Evolutionary conservation across 2,113 vertebrate species (phyloP).

Genomic region (Cygnus atratus): DNA sequence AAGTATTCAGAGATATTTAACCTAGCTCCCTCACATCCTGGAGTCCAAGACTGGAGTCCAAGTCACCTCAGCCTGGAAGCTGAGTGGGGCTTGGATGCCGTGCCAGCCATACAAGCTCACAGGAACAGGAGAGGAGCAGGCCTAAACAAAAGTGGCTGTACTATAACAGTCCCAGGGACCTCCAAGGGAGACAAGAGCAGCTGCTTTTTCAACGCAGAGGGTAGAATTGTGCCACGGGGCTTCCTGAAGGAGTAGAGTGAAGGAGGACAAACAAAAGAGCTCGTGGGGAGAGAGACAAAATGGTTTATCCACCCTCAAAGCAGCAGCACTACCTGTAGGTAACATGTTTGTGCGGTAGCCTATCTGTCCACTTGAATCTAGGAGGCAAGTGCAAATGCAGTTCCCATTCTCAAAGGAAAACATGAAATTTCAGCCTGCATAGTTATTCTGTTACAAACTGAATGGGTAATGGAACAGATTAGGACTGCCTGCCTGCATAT

Average conservation of each 20-base stretch:
- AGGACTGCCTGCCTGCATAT: not conserved
- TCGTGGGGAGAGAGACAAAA: rapidly evolving
- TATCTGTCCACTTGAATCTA: rapidly evolving
- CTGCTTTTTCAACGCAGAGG: rapidly evolving
- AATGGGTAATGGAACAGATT: not conserved
- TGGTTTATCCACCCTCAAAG: not conserved
- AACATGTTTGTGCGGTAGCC: not conserved
- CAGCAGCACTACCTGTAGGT: not conserved
- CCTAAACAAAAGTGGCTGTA: not conserved
- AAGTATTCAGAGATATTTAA: not conserved
- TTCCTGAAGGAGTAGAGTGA: not conserved
- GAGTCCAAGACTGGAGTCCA: too few species aligned
- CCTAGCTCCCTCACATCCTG: not conserved
- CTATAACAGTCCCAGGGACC: not conserved
- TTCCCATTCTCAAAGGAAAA: not conserved
- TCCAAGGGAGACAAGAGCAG: rapidly evolving
- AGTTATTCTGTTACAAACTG: not conserved
- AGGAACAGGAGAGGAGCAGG: not conserved
- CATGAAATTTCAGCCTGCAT: not conserved
- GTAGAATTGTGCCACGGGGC: not conserved
- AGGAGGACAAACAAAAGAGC: not conserved
- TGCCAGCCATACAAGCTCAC: not conserved
- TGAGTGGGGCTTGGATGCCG: not conserved
- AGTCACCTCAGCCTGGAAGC: not conserved
- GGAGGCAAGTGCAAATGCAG: not conserved